These are phyloP conservation scores for Chrysoperla carnea DNA, from an alignment of 1,140 invertebrate species.

Conservation along the genomic window DNA sequence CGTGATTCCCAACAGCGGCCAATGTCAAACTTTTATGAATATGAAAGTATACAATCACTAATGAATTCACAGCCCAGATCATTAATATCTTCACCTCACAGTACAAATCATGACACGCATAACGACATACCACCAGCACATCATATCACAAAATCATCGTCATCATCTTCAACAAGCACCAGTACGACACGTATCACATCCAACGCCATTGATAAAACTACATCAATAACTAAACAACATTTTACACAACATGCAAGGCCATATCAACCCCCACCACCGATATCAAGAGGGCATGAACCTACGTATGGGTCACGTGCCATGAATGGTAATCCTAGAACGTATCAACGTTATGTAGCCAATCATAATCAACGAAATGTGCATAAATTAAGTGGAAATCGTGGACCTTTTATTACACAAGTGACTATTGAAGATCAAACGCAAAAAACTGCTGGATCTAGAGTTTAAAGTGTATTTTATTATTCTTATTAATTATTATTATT, in stretches of 20 bases:
- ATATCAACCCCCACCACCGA: constrained; percentile 10
- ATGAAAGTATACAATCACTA: constrained; percentile 51
- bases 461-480: background rate
- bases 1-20: constrained; percentile 42
- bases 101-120: constrained; percentile 3
- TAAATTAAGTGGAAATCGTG: constrained; percentile 22
- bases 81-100: background rate
- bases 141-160: constrained; percentile 3
- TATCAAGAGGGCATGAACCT: constrained; percentile 6
- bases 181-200: constrained; percentile 4
- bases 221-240: constrained; percentile 12
- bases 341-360: constrained; percentile 12
- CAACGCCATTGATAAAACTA: constrained; percentile 12
- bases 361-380: constrained; percentile 17
- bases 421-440: constrained; percentile 21
- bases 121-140: background rate
- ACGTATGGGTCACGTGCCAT: constrained; percentile 11
- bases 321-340: constrained; percentile 5
- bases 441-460: constrained; percentile 4
- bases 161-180: constrained; percentile 4
- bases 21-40: constrained; percentile 67
- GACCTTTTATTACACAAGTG: constrained; percentile 38
- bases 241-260: constrained; percentile 10
- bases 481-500: no score
- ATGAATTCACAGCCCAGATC: constrained; percentile 21